Conservation (phyloP, 2,797 vertebrate species). For the Lithobates sylvaticus region DNA sequence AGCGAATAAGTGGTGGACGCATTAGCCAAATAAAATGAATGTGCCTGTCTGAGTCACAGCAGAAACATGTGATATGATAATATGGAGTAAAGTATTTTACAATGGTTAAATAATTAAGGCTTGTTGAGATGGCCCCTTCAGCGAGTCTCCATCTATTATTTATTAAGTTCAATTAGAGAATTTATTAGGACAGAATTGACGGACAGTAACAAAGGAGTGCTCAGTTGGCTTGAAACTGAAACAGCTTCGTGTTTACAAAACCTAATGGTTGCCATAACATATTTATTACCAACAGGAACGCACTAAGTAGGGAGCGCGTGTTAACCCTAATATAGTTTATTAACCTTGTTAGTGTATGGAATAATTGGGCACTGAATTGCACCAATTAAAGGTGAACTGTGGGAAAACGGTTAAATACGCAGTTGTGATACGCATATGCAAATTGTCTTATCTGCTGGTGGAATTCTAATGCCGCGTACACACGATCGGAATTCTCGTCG, state of each 20-base stretch:
- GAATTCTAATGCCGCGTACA: too few relatives aligned
- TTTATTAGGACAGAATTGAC: slow-evolving; percentile 77
- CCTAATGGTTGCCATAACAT: background rate
- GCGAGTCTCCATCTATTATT: slow-evolving; percentile 77
- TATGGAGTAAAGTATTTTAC: slow-evolving; percentile 75
- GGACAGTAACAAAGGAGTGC: slow-evolving; percentile 67
- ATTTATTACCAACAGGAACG: background rate
- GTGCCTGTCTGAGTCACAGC: background rate
- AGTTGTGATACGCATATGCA: too few relatives aligned
- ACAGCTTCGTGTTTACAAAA: background rate
- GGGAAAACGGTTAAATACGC: too few relatives aligned
- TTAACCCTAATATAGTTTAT: background rate
- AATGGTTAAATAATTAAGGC: slow-evolving; percentile 80
- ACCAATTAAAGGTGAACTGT: too few relatives aligned
- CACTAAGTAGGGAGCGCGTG: background rate
- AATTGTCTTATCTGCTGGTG: too few relatives aligned
- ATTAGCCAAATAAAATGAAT: background rate
- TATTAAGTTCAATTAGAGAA: slow-evolving; percentile 82
- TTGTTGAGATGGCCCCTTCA: slow-evolving; percentile 73
- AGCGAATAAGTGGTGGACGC: background rate
- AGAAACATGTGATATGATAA: slow-evolving; percentile 74
- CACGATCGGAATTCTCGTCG: too few relatives aligned
- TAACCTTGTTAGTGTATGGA: background rate
- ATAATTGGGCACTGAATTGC: background rate
- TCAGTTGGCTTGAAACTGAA: slow-evolving; percentile 45